Evolutionary conservation across 2,888 invertebrate genomes (phyloP), one percentile per base, ranked within the genome.

Genomic region (Ormyrus pomaceus): DNA sequence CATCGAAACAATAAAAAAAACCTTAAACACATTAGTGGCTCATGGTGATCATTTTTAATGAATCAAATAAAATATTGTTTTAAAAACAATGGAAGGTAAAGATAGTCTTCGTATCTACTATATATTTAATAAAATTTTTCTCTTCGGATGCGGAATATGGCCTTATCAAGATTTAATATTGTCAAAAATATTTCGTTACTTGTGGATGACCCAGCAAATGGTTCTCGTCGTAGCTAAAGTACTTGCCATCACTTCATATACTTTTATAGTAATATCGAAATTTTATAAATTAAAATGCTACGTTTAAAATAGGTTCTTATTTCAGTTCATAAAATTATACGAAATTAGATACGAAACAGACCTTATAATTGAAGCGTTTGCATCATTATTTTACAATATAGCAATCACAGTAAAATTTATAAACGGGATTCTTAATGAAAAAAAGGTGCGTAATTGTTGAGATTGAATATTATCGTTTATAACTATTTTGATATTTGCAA

Each of bases 401-500:
- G 68, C 10, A 19, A 10, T 71, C 9, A 72, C 13, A 8, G 64
- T 66, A 72, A 80, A 80, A 70, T 76, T 65, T 48, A 11, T 46
- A 3, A 80, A 76, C 19, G 70, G 69, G 0, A 11, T 76, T 34
- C 4, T 61, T 11, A 80, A 80, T 9, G 13, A 46, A 6, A 8
- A 71, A 8, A 59, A 77, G 68, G 74, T 74, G 48, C 11, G 6
- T 53, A n/a, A 56, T 3, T 61, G 10, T 45, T 34, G 6, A 19
- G 6, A 61, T 34, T 1, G 11, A 19, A 6, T 34, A 2, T 34
- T 9, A 61, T 8, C 10, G 1, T 11, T 10, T 46, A 8, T 11
- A 46, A 11, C n/a, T 8, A 46, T 55, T 6, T 55, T 34, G n/a
- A 46, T 48, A 13, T 70, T 5, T 51, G 45, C 9, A 10, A 58